Conservation (phyloP, 64 coral and sea anemone genomes). For the Trachythela sp. region DNA sequence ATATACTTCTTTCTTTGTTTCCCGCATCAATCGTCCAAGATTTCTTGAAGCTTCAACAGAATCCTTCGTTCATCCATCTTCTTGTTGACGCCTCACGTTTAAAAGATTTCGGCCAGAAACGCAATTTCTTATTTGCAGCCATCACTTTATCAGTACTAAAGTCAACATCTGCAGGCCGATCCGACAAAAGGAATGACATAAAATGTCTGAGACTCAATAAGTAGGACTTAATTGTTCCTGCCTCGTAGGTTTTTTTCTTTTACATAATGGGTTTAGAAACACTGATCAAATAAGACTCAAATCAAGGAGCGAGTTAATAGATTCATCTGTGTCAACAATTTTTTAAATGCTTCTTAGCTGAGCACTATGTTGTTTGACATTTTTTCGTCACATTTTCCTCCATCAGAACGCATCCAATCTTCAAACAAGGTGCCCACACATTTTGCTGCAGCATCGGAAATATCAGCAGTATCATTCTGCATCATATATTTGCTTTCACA, state of each 20-base stretch:
- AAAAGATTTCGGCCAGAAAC: not conserved
- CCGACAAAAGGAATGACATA: not conserved
- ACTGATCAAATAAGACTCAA: not conserved
- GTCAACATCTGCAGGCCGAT: not conserved
- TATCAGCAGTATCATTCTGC: no score
- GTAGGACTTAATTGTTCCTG: not conserved
- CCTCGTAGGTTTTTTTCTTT: constrained; percentile 21
- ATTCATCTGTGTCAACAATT: not conserved
- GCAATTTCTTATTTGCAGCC: not conserved
- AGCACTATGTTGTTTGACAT: not conserved
- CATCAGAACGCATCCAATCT: not conserved
- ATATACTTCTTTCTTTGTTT: no score
- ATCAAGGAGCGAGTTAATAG: constrained; percentile 20
- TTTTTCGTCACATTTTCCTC: not conserved
- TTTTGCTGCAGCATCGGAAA: not conserved
- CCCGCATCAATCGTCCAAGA: no score
- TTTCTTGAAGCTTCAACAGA: no score
- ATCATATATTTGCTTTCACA: no score
- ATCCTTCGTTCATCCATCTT: not conserved
- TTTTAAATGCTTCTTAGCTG: not conserved
- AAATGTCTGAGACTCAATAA: not conserved
- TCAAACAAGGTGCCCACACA: not conserved
- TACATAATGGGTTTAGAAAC: not conserved
- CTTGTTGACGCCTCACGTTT: not conserved
- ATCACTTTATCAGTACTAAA: not conserved